Evolutionary conservation across 2,888 invertebrate species (phyloP), one percentile per base, ranked within the genome.

Genomic region (Agrilus biguttatus): DNA sequence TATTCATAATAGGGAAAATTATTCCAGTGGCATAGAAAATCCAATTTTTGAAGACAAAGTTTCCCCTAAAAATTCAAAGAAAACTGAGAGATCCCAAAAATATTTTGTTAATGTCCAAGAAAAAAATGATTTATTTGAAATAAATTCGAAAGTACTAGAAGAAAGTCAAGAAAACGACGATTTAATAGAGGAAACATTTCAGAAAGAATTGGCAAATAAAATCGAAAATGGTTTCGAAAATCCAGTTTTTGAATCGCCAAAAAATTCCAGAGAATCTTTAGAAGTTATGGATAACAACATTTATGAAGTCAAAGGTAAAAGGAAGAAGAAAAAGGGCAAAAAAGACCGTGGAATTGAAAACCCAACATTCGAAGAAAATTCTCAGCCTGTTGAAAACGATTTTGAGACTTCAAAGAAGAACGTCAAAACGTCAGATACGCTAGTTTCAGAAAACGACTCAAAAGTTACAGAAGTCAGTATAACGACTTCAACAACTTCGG

Each of bases 301-400:
- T 5, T 46, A 43, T 21, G 49, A 51, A 39, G 48, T 50, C 7
- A 44, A 47, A 40, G 38, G 46, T 7, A 53, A 51, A 36, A 49
- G 45, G 40, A 47, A 48, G 40, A 46, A 47, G 35, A 43, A 44
- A 14, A 38, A 28, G 28, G 10, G 5, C 2, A 28, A 10, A 28
- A 38, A 28, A 5, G 5, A 28, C 1, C 7, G 10, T 10, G 28
- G 10, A 12, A 12, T 17, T 36, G 17, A 36, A 8, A 36, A 12
- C 13, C 33, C 40, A 21, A 33, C 23, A 13, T 13, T 17, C 28
- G 19, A 17, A 4, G 41, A 45, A 37, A 19, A 13, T 19, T 10
- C 10, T 37, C n/a, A 23, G 17, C n/a, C 23, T 14, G 38, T 35
- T 10, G 28, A 19, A 39, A 39, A 8, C 21, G 21, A 21, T 21